These are phyloP conservation scores for Orientallactaga sibirica DNA, from an alignment of 2,797 vertebrate genomes.

Conservation along the genomic window DNA sequence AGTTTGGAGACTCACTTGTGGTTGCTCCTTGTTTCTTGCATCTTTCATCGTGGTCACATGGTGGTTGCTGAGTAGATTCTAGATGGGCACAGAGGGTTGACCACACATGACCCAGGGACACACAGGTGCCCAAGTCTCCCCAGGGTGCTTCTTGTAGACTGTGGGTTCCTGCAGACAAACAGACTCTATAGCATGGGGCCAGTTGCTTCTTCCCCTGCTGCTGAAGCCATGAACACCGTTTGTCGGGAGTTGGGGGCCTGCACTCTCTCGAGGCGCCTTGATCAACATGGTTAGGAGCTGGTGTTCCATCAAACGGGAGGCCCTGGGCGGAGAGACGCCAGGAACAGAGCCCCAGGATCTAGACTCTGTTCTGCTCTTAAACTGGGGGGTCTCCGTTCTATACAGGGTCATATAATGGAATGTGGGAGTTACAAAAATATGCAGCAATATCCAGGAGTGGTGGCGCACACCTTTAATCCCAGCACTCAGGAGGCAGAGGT, in stretches of 20 bases:
- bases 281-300: neutral
- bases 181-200: rapidly evolving
- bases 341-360: neutral
- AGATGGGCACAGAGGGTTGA: neutral
- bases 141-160: neutral
- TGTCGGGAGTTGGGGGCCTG: neutral
- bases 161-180: neutral
- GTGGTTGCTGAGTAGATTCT: neutral
- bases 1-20: neutral
- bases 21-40: no score
- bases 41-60: rapidly evolving
- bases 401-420: neutral
- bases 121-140: rapidly evolving
- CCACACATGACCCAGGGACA: neutral
- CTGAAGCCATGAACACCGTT: rapidly evolving
- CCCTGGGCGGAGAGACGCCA: neutral
- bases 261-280: neutral
- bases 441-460: no score
- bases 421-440: neutral
- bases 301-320: neutral
- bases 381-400: neutral
- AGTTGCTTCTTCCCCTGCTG: rapidly evolving
- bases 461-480: no score
- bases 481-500: no score
- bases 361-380: neutral